Evolutionary conservation across 2,888 invertebrate species (phyloP).

Genomic region (Hydroisotoma schaefferi): DNA sequence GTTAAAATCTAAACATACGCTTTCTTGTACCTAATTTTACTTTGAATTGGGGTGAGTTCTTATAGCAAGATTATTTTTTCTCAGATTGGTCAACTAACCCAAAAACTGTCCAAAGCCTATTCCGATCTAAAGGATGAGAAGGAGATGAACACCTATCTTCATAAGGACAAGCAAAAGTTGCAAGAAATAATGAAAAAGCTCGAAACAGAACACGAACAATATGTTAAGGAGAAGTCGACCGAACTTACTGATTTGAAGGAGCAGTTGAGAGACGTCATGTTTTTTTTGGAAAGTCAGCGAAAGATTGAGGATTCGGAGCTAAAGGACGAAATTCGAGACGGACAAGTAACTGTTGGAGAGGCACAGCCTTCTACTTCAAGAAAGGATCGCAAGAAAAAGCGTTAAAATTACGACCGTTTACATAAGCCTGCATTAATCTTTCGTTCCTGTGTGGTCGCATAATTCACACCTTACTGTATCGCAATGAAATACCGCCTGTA

Average conservation of each 20-base stretch:
- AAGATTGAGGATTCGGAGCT: conserved; percentile 60
- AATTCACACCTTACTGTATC: too few species aligned
- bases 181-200: conserved; percentile 61
- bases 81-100: conserved; percentile 44
- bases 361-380: conserved; percentile 10
- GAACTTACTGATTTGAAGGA: conserved; percentile 83
- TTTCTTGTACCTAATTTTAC: conserved; percentile 2
- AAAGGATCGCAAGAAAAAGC: conserved; percentile 17
- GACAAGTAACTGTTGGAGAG: conserved; percentile 59
- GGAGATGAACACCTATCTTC: conserved; percentile 73
- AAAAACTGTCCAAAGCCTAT: conserved; percentile 63
- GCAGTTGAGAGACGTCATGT: conserved; percentile 94
- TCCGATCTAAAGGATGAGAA: conserved; percentile 77
- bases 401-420: neutral
- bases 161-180: conserved; percentile 71
- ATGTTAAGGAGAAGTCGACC: conserved; percentile 52
- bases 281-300: conserved; percentile 85
- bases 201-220: conserved; percentile 55
- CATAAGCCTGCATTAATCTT: too few species aligned
- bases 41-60: neutral
- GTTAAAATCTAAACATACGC: neutral
- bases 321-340: conserved; percentile 61
- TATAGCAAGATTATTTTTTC: neutral
- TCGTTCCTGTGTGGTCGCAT: too few species aligned
- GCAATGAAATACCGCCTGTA: neutral